Conservation (phyloP, 2,888 invertebrate genomes). For the Abscondita cerata region DNA sequence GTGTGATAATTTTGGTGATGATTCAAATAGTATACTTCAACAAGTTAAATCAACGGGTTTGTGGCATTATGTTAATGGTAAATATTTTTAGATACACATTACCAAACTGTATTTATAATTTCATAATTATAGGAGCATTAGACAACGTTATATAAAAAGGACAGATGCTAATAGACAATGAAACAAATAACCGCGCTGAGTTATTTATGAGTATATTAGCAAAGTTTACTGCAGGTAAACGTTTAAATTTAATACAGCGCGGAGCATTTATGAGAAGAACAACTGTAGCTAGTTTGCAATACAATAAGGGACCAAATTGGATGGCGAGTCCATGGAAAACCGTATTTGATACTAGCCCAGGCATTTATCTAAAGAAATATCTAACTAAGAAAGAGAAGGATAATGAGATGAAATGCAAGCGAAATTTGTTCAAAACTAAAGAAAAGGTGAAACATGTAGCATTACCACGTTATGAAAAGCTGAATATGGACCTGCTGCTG, state of each 20-base stretch:
- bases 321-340: neutral
- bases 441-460: no score
- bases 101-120: neutral
- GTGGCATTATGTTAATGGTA: neutral
- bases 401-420: no score
- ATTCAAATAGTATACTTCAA: no score
- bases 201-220: neutral
- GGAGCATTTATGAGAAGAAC: neutral
- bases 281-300: neutral
- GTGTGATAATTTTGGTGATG: neutral
- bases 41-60: neutral
- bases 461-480: no score
- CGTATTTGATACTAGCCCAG: neutral
- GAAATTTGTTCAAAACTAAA: no score
- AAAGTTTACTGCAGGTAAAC: neutral
- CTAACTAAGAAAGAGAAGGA: no score
- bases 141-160: neutral
- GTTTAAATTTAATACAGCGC: neutral
- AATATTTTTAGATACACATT: neutral
- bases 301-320: neutral
- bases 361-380: no score
- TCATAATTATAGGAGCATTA: neutral
- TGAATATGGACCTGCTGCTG: no score
- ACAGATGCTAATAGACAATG: neutral
- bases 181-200: neutral